phyloP scores from a whole-genome alignment of 1,140 invertebrate species.

The Ips nitidus region DNA sequence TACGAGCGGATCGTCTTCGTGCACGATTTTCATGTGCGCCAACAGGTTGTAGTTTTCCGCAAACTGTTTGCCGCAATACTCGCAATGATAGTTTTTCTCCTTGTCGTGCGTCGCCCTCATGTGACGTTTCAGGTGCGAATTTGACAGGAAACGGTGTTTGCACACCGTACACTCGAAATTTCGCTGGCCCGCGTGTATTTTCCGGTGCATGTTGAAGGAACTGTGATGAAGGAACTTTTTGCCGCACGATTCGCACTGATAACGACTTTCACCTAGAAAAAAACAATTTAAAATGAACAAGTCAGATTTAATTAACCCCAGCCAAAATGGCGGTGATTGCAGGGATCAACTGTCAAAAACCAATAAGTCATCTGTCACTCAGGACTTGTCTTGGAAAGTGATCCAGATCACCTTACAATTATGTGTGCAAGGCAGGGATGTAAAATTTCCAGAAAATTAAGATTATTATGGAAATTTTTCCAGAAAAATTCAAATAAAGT shows the following conservation, averaged over 20 bases:
- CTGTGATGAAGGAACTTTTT: slow-evolving; percentile 71
- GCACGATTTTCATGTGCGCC: slow-evolving; percentile 41
- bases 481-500: too few relatives aligned
- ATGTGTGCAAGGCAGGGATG: too few relatives aligned
- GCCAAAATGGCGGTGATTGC: too few relatives aligned
- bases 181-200: slow-evolving; percentile 65
- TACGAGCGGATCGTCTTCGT: slow-evolving; percentile 3
- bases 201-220: slow-evolving; percentile 67
- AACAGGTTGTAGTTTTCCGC: slow-evolving; percentile 60
- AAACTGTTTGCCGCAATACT: slow-evolving; percentile 66
- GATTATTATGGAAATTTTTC: too few relatives aligned
- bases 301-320: background rate
- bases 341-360: too few relatives aligned
- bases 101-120: slow-evolving; percentile 65
- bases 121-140: slow-evolving; percentile 67
- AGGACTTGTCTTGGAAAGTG: too few relatives aligned
- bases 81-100: slow-evolving; percentile 67
- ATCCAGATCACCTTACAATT: too few relatives aligned
- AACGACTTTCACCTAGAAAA: slow-evolving; percentile 41
- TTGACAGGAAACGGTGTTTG: slow-evolving; percentile 60
- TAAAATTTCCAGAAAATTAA: too few relatives aligned
- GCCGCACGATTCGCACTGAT: slow-evolving; percentile 66
- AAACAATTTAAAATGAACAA: background rate
- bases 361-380: too few relatives aligned
- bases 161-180: slow-evolving; percentile 63